These are phyloP conservation scores for Pachyramphus minor DNA, from an alignment of 2,113 vertebrate species.

Conservation along the genomic window DNA sequence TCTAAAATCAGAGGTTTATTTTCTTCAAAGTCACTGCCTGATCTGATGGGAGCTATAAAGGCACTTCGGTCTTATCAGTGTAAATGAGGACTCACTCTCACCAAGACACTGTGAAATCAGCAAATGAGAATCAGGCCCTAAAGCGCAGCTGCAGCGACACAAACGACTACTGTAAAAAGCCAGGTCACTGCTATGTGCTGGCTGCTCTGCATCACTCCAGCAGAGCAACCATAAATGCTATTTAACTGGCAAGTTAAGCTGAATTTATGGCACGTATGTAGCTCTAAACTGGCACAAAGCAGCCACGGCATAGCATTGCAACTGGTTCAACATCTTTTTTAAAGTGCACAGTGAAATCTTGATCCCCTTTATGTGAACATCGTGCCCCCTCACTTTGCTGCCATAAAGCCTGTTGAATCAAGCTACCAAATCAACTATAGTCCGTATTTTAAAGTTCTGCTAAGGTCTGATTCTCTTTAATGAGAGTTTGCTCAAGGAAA, in stretches of 20 bases:
- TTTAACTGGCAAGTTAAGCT: background rate
- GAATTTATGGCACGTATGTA: background rate
- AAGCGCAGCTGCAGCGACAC: background rate
- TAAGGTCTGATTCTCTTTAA: background rate
- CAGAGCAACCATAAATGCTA: background rate
- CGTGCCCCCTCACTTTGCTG: background rate
- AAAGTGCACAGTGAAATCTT: background rate
- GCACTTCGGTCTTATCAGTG: constrained; percentile 37
- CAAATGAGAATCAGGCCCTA: background rate
- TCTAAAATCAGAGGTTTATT: constrained; percentile 43
- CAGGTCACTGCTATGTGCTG: background rate
- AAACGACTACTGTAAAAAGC: constrained; percentile 13
- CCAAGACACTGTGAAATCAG: constrained; percentile 18
- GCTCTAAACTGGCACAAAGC: background rate
- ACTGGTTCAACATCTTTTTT: background rate
- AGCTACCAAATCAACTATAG: background rate
- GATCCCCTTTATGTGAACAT: background rate
- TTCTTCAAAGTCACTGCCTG: constrained; percentile 46
- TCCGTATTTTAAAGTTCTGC: background rate
- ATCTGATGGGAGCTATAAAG: constrained; percentile 52
- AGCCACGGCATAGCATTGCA: background rate
- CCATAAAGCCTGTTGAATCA: background rate
- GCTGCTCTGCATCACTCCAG: background rate
- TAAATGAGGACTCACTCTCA: constrained; percentile 26
- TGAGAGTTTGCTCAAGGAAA: background rate